These are phyloP conservation scores for Mohoua ochrocephala DNA, from an alignment of 2,113 vertebrate species.

Conservation along the genomic window DNA sequence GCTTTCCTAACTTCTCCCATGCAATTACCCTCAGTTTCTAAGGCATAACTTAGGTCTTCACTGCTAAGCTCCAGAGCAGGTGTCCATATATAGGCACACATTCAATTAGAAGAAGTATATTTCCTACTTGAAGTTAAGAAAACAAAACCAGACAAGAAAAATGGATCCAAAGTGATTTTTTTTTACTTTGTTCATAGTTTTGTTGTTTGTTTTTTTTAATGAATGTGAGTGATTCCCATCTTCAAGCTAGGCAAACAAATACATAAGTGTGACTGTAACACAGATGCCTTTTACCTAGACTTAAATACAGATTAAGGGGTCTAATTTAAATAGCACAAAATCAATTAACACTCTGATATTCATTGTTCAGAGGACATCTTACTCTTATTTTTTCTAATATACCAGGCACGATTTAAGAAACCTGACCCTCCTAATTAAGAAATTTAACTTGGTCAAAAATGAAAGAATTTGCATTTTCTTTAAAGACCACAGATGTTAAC, in stretches of 20 bases:
- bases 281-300: not conserved
- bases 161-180: not conserved
- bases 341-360: not conserved
- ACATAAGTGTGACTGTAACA: not conserved
- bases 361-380: not conserved
- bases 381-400: not conserved
- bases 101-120: not conserved
- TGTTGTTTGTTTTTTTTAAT: not conserved
- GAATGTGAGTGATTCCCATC: not conserved
- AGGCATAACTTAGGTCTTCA: not conserved
- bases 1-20: not conserved
- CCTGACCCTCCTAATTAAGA: constrained; percentile 19
- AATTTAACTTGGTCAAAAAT: constrained; percentile 30
- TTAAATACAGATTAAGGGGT: not conserved
- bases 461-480: constrained; percentile 51
- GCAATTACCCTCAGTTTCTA: not conserved
- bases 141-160: not conserved
- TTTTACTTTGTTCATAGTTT: not conserved
- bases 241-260: not conserved
- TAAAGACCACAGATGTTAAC: constrained; percentile 47
- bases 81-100: not conserved
- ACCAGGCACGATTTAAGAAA: not conserved
- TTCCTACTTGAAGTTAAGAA: not conserved
- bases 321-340: not conserved
- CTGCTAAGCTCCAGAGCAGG: not conserved